phyloP scores from a whole-genome alignment of 64 coral and sea anemone genomes.

The Catalaphyllia jardinei region DNA sequence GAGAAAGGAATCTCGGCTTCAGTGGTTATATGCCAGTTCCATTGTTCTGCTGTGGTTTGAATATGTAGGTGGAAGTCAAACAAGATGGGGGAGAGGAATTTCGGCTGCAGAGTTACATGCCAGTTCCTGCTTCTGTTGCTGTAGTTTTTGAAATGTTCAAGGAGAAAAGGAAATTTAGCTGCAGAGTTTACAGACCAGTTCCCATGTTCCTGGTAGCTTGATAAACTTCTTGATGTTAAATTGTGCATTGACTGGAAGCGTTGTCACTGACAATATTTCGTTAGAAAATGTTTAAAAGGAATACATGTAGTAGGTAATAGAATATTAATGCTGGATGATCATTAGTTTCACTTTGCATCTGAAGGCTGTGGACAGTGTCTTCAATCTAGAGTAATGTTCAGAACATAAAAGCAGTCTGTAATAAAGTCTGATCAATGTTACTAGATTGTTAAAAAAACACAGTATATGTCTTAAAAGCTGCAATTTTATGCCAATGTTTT shows the following conservation, averaged over 20 bases:
- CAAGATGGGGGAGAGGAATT: background rate
- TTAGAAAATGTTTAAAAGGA: background rate
- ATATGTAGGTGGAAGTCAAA: background rate
- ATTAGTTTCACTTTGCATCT: background rate
- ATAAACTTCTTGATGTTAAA: background rate
- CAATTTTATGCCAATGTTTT: background rate
- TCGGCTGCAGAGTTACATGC: background rate
- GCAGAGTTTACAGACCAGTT: conserved; percentile 20
- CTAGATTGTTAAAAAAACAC: background rate
- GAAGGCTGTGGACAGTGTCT: background rate
- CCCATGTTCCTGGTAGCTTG: background rate
- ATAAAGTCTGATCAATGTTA: background rate
- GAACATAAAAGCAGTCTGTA: too few species aligned
- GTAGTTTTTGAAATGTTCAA: background rate
- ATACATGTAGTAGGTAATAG: too few species aligned
- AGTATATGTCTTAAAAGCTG: background rate
- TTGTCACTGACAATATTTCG: background rate
- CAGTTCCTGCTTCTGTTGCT: background rate
- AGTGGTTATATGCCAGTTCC: background rate
- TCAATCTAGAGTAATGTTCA: background rate
- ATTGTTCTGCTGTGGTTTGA: background rate
- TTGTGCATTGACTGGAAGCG: background rate
- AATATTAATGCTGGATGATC: too few species aligned
- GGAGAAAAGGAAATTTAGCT: background rate
- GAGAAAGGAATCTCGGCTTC: background rate